Evolutionary conservation across 2,113 vertebrate genomes (phyloP), one percentile per base, ranked within the genome.

Genomic region (Paratilapia polleni): DNA sequence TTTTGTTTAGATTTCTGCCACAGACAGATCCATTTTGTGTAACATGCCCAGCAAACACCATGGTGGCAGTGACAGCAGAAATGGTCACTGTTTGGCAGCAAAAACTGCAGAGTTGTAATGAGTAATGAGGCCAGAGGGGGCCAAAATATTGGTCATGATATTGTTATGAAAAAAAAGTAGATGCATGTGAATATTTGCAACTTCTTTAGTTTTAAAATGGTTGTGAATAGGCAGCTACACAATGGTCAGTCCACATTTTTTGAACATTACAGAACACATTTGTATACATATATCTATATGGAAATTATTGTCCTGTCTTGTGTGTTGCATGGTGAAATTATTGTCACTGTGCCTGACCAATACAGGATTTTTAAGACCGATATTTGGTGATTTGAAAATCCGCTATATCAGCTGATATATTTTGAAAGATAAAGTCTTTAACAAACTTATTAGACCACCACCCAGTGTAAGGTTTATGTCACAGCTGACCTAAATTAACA

Each of bases 1-100:
- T 83, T 88, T 86, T 82, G 80, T 92, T 91, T 89, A 89, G 87
- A 61, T 73, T 83, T 57, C 62, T 76, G 66, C 81, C 34, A 66
- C 78, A 77, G 84, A 82, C 36, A 80, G 80, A 80, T 68, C 60
- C 63, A 80, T 88, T 88, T 87, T 86, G 78, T 70, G 59, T 14
- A 77, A 74, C 66, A 5, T 75, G 36, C 38, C 38, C 22, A 26
- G 14, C 68, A 73, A 19, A 68, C 41, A 19, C 64, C 1, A 6
- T 49, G 22, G 64, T 68, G 41, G 49, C 64, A 49, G 17, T 7
- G 36, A 36, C 47, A 54, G n/a, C 20, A 34, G 19, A 73, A 73
- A 54, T 8, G 19, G 47, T 54, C 68, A 73, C 47, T 73, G 68
- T 34, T 54, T 19, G 19, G 47, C 68, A 13, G 19, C 17, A n/a